These are phyloP conservation scores for Andrena praecox DNA, from an alignment of 2,888 invertebrate species.

Conservation along the genomic window DNA sequence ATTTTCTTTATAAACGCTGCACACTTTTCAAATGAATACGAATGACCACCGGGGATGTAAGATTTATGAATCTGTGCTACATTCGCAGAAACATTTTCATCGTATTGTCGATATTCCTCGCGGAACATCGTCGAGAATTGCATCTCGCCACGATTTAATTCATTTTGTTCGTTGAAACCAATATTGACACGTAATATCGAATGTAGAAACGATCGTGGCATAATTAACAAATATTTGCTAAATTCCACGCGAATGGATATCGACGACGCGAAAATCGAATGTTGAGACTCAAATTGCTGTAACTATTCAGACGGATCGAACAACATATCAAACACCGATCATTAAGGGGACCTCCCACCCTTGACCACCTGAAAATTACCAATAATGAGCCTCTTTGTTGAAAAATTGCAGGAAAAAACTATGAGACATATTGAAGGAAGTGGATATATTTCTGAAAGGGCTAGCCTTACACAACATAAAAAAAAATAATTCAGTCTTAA, in stretches of 20 bases:
- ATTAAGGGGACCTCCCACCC: too few species aligned
- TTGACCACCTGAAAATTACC: too few species aligned
- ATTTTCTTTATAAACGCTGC: too few species aligned
- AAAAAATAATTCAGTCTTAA: too few species aligned
- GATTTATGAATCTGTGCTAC: not conserved
- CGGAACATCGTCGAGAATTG: conserved; percentile 1
- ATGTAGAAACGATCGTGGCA: conserved; percentile 4
- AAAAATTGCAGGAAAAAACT: too few species aligned
- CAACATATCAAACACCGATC: not conserved
- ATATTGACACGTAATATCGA: not conserved
- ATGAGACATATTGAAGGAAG: too few species aligned
- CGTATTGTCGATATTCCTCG: conserved; percentile 9
- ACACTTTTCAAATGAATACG: not conserved
- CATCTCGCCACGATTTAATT: conserved; percentile 6
- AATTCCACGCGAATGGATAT: not conserved
- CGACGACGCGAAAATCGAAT: not conserved
- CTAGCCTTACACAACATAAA: too few species aligned
- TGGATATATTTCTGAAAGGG: too few species aligned
- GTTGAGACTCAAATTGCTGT: not conserved
- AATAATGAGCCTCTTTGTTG: too few species aligned
- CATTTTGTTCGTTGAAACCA: not conserved
- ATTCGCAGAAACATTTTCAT: conserved; percentile 9
- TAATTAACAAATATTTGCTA: conserved; percentile 1
- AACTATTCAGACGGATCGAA: not conserved
- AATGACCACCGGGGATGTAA: not conserved